A percentile compares a stretch with the other conserved stretches of the same genome.
phyloP scores from a whole-genome alignment of 2,113 vertebrate species.

The Bambusicola thoracicus region DNA sequence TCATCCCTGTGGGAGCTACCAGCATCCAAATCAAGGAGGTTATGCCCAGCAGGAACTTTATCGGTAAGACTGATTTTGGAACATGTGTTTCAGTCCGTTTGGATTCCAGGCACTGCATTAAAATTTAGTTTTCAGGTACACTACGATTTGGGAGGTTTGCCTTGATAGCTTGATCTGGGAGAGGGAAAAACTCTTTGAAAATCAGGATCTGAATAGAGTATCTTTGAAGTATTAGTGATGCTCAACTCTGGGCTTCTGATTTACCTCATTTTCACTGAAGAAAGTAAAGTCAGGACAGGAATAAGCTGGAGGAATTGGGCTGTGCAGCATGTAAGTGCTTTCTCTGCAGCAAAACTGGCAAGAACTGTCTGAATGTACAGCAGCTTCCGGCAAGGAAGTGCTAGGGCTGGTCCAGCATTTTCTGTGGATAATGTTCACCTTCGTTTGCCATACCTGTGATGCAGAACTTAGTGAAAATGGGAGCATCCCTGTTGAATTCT shows the following conservation, averaged over 20 bases:
- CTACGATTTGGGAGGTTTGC: neutral
- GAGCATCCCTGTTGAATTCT: neutral
- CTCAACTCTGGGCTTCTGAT: neutral
- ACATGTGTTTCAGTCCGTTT: neutral
- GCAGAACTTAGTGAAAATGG: neutral
- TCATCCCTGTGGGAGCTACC: constrained; percentile 90
- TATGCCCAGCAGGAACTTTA: constrained; percentile 89
- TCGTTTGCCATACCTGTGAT: neutral
- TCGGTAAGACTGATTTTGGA: constrained; percentile 81
- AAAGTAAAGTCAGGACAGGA: neutral
- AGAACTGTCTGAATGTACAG: neutral
- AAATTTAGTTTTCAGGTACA: neutral
- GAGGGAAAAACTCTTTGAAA: neutral
- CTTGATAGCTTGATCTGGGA: neutral
- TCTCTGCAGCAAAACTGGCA: neutral
- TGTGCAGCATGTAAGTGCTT: neutral
- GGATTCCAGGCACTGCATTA: neutral
- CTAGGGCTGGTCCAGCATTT: rapidly evolving
- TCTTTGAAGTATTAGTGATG: neutral
- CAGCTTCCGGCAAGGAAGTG: neutral
- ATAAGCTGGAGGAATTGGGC: neutral
- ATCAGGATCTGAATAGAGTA: neutral
- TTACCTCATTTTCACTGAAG: neutral
- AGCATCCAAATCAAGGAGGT: constrained; percentile 89
- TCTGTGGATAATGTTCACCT: neutral